A percentile compares a stretch with the other conserved stretches of the same genome.
These are phyloP conservation scores for Nasonia longicornis DNA, from an alignment of 1,140 invertebrate genomes.

Conservation along the genomic window DNA sequence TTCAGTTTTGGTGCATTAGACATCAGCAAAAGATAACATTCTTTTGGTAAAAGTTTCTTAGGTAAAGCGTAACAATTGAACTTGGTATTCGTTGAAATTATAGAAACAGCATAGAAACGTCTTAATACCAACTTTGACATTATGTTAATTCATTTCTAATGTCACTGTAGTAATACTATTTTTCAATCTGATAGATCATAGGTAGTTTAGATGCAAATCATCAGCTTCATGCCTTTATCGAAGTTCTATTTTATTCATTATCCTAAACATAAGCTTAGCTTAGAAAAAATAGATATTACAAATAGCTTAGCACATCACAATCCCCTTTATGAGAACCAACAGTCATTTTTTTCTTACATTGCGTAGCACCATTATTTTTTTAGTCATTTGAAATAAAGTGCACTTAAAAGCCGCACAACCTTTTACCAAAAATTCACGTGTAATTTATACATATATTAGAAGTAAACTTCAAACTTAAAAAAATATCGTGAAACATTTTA, in stretches of 20 bases:
- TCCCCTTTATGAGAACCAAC: constrained; percentile 28
- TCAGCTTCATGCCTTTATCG: constrained; percentile 6
- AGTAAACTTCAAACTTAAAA: constrained; percentile 29
- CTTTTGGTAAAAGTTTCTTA: constrained; percentile 45
- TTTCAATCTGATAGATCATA: constrained; percentile 18
- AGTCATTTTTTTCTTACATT: constrained; percentile 36
- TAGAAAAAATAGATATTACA: constrained; percentile 45
- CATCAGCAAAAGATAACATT: constrained; percentile 36
- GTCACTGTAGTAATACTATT: constrained; percentile 8
- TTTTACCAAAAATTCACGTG: constrained; percentile 39
- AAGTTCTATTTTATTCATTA: constrained; percentile 12
- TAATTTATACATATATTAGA: constrained; percentile 39
- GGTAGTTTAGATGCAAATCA: constrained; percentile 29
- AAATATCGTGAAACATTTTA: neutral
- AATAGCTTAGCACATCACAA: constrained; percentile 37
- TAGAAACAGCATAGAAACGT: constrained; percentile 33
- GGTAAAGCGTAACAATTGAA: constrained; percentile 40
- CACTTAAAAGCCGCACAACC: constrained; percentile 45
- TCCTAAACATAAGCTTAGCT: constrained; percentile 31
- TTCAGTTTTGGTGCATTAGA: constrained; percentile 26
- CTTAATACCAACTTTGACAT: constrained; percentile 33
- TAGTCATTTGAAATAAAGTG: constrained; percentile 46
- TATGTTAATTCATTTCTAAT: constrained; percentile 10
- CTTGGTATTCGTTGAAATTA: constrained; percentile 25
- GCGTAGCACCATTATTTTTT: constrained; percentile 44